Evolutionary conservation across 53 echinoderm and acorn worm species (phyloP).

Genomic region (Echinometra lucunter): DNA sequence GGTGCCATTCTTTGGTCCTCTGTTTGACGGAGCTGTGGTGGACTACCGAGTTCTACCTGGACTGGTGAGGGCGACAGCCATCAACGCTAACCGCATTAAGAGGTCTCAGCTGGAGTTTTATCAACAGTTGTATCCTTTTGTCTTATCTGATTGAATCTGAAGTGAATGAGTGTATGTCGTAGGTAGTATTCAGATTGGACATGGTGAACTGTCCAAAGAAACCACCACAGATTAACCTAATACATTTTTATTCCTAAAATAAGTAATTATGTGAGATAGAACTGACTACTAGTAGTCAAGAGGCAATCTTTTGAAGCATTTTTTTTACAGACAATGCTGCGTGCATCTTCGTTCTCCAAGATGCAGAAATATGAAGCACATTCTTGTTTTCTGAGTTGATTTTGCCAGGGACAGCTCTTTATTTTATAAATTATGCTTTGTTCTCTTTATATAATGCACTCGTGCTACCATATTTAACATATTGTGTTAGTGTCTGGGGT

Average conservation of each 20-base stretch:
- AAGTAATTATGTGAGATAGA: too few relatives aligned
- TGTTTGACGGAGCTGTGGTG: constrained; percentile 97
- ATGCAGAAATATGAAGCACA: too few relatives aligned
- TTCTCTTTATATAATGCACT: too few relatives aligned
- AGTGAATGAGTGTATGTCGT: background rate
- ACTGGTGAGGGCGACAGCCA: constrained; percentile 92
- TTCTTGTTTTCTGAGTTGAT: too few relatives aligned
- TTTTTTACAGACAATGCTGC: too few relatives aligned
- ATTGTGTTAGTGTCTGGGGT: too few relatives aligned
- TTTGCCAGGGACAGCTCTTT: background rate
- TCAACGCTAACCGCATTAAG: constrained; percentile 95
- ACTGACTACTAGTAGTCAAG: too few relatives aligned
- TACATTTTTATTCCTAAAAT: too few relatives aligned
- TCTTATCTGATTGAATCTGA: background rate
- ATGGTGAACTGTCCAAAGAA: background rate
- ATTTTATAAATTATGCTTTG: too few relatives aligned
- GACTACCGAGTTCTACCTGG: constrained; percentile 95
- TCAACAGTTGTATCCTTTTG: constrained; percentile 99
- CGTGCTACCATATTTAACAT: too few relatives aligned
- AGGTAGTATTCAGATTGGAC: background rate
- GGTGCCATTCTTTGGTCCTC: constrained; percentile 98
- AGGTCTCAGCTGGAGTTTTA: constrained; percentile 88
- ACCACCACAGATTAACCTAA: background rate
- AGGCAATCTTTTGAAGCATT: too few relatives aligned
- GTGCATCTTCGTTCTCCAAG: too few relatives aligned